Base-by-base conservation (phyloP, 2,797 vertebrate genomes). In the Rhinatrema bivittatum region DNA sequence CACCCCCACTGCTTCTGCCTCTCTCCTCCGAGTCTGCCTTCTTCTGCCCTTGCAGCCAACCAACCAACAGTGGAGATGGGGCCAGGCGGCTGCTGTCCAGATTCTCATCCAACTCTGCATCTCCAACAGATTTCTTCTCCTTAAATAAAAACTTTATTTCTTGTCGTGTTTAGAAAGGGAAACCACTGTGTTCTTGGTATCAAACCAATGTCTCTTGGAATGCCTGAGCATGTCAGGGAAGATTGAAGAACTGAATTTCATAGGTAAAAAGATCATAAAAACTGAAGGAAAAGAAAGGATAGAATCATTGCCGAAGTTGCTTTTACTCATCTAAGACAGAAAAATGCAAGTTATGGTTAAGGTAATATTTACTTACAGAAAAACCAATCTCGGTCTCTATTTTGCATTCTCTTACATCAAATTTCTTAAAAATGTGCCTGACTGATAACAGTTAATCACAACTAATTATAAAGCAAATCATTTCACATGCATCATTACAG, bases 381-480 rank as follows among this genome's bases (percentile, higher is more conserved):
- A 38, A 32, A 24, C 37, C 46, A 7, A 5, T 15, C 22, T 19
- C 3, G 15, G 6, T 6, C 20, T 49, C 19, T 9, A 42, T 65
- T 23, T 24, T 39, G 4, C 32, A 35, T 41, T 29, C 36, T 55
- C 32, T 44, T 24, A 14, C 7, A 50, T 50, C 17, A 53, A 50
- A 50, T 46, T 15, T 38, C 32, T n/a, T n/a, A 32, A 36, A 36
- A 66, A 53, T 48, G 25, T 42, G 38, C 19, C 56, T 63, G 34
- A 56, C 44, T 40, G 41, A 32, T 52, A 70, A 53, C 28, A 53
- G 36, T 67, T 71, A 67, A 60, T 67, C 50, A 63, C 54, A 40
- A 25, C 46, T 70, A 66, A 67, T 62, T 64, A 60, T 69, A 70
- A 37, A 56, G 36, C 53, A 60, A 60, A 74, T 80, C 72, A 65